Conservation (phyloP, 2,888 invertebrate genomes). For the Spialia ferax region DNA sequence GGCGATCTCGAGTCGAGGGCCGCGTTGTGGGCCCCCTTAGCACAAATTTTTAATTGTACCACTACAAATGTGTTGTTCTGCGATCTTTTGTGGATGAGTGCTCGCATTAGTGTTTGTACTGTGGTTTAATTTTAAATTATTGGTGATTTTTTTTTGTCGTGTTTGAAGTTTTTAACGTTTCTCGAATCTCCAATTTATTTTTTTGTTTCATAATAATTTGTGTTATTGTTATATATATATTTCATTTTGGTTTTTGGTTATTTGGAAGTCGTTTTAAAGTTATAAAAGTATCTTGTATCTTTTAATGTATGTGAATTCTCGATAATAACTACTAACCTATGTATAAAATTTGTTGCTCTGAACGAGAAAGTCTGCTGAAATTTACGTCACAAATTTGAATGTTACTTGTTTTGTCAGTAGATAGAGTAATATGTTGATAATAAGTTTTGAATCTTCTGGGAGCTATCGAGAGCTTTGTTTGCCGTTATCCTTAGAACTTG, state of each 20-base stretch:
- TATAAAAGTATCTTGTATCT: too few species aligned
- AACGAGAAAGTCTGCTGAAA: not conserved
- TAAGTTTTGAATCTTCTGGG: not conserved
- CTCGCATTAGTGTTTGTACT: not conserved
- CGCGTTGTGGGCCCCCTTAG: not conserved
- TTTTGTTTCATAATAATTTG: not conserved
- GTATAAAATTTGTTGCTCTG: not conserved
- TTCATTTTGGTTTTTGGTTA: too few species aligned
- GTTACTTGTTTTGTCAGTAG: not conserved
- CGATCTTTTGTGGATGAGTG: not conserved
- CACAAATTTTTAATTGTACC: constrained; percentile 7
- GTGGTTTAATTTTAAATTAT: too few species aligned
- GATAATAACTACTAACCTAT: not conserved
- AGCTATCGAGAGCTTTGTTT: constrained; percentile 22
- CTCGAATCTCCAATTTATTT: not conserved
- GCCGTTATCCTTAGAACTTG: constrained; percentile 18
- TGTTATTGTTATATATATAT: too few species aligned
- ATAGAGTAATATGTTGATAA: not conserved
- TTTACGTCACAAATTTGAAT: not conserved
- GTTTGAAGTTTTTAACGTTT: too few species aligned
- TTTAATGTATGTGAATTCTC: not conserved
- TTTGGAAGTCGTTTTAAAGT: too few species aligned
- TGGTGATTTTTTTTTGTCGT: too few species aligned
- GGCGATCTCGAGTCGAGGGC: not conserved
- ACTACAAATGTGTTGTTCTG: not conserved